Evolutionary conservation across 1,140 invertebrate species (phyloP).

Genomic region (Drosophila kepulauana): DNA sequence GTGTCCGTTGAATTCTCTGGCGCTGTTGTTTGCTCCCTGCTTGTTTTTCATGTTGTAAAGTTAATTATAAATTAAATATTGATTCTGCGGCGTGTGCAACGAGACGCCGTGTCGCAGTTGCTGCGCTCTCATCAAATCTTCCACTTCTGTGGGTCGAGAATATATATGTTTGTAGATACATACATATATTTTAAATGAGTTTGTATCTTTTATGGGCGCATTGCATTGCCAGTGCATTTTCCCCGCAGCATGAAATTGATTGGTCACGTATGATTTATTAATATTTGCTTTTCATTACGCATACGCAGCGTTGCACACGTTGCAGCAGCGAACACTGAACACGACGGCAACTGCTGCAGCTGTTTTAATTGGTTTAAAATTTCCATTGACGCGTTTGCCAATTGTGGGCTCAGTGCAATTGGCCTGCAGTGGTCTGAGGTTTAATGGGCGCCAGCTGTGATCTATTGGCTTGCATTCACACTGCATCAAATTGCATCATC

Average conservation of each 20-base stretch:
- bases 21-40: conserved; percentile 54
- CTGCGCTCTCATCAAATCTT: conserved; percentile 37
- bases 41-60: conserved; percentile 83
- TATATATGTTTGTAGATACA: background rate
- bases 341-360: conserved; percentile 47
- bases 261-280: conserved; percentile 83
- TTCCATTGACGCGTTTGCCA: conserved; percentile 66
- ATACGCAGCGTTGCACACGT: conserved; percentile 63
- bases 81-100: conserved; percentile 67
- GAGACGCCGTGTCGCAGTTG: conserved; percentile 38
- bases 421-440: conserved; percentile 77
- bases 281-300: conserved; percentile 83
- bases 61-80: conserved; percentile 84
- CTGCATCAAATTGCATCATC: conserved; percentile 12
- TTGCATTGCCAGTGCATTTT: conserved; percentile 20
- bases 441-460: conserved; percentile 74
- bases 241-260: conserved; percentile 72
- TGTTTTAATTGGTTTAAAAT: conserved; percentile 83
- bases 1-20: conserved; percentile 33
- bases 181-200: conserved; percentile 1
- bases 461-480: conserved; percentile 48
- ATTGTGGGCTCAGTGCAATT: conserved; percentile 48
- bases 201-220: conserved; percentile 21
- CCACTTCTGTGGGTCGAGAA: background rate
- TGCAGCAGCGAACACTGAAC: background rate